phyloP scores from a whole-genome alignment of 2,113 vertebrate species.

The Morone saxatilis region DNA sequence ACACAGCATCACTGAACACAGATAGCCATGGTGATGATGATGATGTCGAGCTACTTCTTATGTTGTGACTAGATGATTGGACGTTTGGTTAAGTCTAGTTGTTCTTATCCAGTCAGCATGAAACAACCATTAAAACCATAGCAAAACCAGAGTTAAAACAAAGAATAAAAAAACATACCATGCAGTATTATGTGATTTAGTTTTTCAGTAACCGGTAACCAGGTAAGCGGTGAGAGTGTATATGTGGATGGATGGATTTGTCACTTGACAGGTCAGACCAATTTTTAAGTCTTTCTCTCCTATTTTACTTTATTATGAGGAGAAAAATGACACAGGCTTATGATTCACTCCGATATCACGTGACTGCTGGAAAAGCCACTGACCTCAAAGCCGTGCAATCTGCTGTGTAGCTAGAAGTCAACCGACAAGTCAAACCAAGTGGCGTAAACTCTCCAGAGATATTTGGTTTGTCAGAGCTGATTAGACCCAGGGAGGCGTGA shows the following conservation, averaged over 20 bases:
- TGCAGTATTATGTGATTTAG: no score
- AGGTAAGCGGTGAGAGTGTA: not conserved
- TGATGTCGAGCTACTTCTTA: slow-evolving; percentile 28
- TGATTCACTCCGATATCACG: slow-evolving; percentile 18
- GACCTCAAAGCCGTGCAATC: slow-evolving; percentile 63
- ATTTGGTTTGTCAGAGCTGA: slow-evolving; percentile 78
- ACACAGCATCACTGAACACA: slow-evolving; percentile 23
- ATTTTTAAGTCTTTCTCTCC: not conserved
- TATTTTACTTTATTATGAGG: not conserved
- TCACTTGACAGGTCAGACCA: not conserved
- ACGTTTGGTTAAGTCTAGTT: slow-evolving; percentile 4
- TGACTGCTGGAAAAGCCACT: slow-evolving; percentile 42
- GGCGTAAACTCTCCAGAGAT: slow-evolving; percentile 73
- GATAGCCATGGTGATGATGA: slow-evolving; percentile 44
- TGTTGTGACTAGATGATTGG: slow-evolving; percentile 13
- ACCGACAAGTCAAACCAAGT: slow-evolving; percentile 70
- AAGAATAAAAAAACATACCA: not conserved
- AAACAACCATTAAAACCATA: not conserved
- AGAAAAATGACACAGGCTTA: not conserved
- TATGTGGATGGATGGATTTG: not conserved
- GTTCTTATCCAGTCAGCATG: not conserved
- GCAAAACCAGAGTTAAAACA: not conserved
- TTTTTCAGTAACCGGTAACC: not conserved
- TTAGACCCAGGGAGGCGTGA: slow-evolving; percentile 73
- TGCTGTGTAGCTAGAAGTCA: slow-evolving; percentile 70